Evolutionary conservation across 2,888 invertebrate species (phyloP), one percentile per base, ranked within the genome.

Genomic region (Glyphotaelius pellucidus): DNA sequence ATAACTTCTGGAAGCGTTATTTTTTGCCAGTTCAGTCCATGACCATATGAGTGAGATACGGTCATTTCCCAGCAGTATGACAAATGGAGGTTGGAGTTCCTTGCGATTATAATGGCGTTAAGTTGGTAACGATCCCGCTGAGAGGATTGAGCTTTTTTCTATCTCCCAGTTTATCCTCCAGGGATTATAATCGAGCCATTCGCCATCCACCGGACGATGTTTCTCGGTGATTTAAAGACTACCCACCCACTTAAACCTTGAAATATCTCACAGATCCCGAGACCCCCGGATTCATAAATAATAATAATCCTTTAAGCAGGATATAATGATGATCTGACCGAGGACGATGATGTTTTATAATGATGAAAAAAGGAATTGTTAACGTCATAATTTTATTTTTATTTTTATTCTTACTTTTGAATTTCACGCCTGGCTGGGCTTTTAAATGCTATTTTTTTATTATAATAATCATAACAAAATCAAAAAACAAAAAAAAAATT

Each of bases 161-260:
- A 30, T 67, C 91, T 38, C 90, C 32, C 81, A 31, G 67, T 12
- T 90, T 31, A 84, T 80, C 89, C 91, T 89, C 79, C 15, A 90
- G 88, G 93, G 90, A 93, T 93, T 93, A 91, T 92, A 93, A 93
- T 92, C 93, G 90, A 31, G 89, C 90, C 83, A 91, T 93, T 92
- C 86, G 90, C 89, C 67, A 88, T 81, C 91, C 81, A 31, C 81
- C 30, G 91, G 83, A 86, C 89, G 42, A 31, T 84, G 89, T 25
- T 89, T 35, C 30, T 67, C 42, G 91, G 30, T 89, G 89, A 89
- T 89, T 89, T 89, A 89, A 89, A 30, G 89, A 80, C 80, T 89
- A 80, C 89, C 32, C 25, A 30, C 87, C 87, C 87, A 67, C 67
- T 31, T 38, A 87, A 87, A 87, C 67, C 87, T 87, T 67, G 87